A percentile compares a stretch with the other conserved stretches of the same genome.
Conservation (phyloP, 2,797 vertebrate genomes). For the Dipus sagitta region DNA sequence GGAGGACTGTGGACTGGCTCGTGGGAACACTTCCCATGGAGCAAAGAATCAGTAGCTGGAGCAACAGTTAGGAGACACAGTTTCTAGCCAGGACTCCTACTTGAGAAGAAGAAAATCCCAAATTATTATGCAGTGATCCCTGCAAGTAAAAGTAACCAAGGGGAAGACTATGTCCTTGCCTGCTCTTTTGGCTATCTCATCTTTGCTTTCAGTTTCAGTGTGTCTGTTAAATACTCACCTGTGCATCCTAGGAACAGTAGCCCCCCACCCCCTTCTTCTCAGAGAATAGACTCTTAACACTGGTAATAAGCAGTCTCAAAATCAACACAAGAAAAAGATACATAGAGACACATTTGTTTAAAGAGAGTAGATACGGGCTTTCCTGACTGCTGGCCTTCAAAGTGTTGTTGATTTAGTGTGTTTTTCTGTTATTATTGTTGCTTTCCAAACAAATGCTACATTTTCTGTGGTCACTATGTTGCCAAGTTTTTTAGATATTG, state of each 20-base stretch:
- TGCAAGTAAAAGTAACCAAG: background rate
- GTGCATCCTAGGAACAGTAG: background rate
- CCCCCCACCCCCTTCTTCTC: background rate
- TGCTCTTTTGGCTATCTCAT: slow-evolving; percentile 16
- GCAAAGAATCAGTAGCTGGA: background rate
- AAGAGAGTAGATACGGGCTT: background rate
- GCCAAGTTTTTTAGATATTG: background rate
- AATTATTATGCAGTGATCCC: background rate
- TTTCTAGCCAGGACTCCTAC: background rate
- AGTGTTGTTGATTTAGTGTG: background rate
- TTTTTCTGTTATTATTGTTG: background rate
- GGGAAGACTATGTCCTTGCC: background rate
- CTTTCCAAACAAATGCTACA: slow-evolving; percentile 27
- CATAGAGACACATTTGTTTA: background rate
- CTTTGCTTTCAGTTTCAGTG: background rate
- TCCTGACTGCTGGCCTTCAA: slow-evolving; percentile 10
- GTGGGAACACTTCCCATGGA: background rate
- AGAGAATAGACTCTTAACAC: slow-evolving; percentile 16
- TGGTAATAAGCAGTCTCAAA: background rate
- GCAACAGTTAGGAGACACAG: background rate
- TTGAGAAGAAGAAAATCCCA: slow-evolving; percentile 18
- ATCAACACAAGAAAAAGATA: background rate
- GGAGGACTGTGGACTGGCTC: background rate
- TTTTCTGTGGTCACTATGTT: background rate
- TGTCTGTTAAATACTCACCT: background rate